These are phyloP conservation scores for Corythaeola cristata DNA, from an alignment of 2,113 vertebrate species.

Conservation along the genomic window DNA sequence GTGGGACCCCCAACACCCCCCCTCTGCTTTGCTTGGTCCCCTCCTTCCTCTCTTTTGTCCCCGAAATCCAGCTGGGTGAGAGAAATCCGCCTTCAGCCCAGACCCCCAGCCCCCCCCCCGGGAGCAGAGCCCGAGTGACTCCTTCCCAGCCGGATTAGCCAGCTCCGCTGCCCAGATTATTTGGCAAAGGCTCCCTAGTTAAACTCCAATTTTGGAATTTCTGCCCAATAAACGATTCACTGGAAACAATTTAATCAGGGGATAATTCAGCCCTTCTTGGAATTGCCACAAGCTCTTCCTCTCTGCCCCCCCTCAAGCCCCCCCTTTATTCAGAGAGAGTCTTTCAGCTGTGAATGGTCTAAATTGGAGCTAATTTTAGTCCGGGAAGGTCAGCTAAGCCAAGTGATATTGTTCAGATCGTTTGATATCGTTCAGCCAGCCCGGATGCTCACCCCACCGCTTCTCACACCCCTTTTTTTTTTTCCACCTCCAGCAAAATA, in stretches of 20 bases:
- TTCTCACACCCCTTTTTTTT: not conserved
- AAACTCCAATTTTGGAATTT: not conserved
- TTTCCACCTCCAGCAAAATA: not conserved
- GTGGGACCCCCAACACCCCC: accelerated
- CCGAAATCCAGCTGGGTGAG: not conserved
- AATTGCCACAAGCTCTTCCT: not conserved
- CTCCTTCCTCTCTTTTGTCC: not conserved
- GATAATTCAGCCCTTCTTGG: slow-evolving; percentile 36
- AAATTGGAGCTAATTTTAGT: slow-evolving; percentile 66
- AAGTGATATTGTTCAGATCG: not conserved
- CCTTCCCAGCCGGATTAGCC: not conserved
- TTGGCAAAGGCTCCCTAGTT: not conserved
- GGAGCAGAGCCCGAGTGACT: accelerated
- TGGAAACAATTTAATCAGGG: slow-evolving; percentile 28
- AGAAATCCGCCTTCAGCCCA: not conserved
- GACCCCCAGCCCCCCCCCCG: not conserved
- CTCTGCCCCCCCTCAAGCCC: not conserved
- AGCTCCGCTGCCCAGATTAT: not conserved
- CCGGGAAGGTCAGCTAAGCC: not conserved
- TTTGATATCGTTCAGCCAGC: not conserved
- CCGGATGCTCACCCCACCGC: not conserved
- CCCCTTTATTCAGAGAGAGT: not conserved
- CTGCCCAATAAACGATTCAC: not conserved
- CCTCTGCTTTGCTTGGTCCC: too few species aligned
- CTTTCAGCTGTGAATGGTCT: not conserved